Percentiles rank a stretch among this genome's conserved stretches.
These are phyloP conservation scores for Nephrocerus scutellatus DNA, from an alignment of 2,888 invertebrate species.

Conservation along the genomic window DNA sequence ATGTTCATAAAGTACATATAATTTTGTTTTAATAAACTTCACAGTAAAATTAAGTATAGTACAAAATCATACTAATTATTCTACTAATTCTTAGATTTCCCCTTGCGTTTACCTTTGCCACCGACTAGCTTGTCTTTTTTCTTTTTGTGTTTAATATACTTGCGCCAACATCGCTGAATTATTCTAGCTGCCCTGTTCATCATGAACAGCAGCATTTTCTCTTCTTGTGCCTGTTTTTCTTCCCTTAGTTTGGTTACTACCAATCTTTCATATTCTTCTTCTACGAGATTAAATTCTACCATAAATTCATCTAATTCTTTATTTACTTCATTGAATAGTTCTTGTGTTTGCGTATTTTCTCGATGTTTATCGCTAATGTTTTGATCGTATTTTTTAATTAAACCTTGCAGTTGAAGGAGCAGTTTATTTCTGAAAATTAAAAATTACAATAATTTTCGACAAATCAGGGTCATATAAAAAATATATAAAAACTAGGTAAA, in stretches of 20 bases:
- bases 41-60: too few relatives aligned
- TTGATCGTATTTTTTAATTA: conserved; percentile 40
- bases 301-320: conserved; percentile 31
- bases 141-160: conserved; percentile 25
- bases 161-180: conserved; percentile 38
- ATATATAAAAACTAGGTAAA: too few relatives aligned
- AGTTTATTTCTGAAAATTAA: conserved; percentile 35
- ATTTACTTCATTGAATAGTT: conserved; percentile 26
- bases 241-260: conserved; percentile 31
- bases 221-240: conserved; percentile 34
- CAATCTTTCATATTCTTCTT: conserved; percentile 33
- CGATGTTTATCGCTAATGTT: conserved; percentile 36
- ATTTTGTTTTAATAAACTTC: too few relatives aligned
- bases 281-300: conserved; percentile 28
- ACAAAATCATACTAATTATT: conserved; percentile 4
- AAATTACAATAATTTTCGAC: too few relatives aligned
- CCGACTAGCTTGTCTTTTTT: too few relatives aligned
- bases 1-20: too few relatives aligned
- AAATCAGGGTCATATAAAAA: too few relatives aligned
- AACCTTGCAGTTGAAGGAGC: conserved; percentile 33
- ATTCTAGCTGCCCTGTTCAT: conserved; percentile 39
- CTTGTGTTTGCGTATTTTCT: conserved; percentile 31
- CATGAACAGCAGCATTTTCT: conserved; percentile 35
- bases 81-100: conserved; percentile 10
- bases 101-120: too few relatives aligned